These are phyloP conservation scores for Coronaproctus castanopsis DNA, from an alignment of 2,888 invertebrate species.

Conservation along the genomic window DNA sequence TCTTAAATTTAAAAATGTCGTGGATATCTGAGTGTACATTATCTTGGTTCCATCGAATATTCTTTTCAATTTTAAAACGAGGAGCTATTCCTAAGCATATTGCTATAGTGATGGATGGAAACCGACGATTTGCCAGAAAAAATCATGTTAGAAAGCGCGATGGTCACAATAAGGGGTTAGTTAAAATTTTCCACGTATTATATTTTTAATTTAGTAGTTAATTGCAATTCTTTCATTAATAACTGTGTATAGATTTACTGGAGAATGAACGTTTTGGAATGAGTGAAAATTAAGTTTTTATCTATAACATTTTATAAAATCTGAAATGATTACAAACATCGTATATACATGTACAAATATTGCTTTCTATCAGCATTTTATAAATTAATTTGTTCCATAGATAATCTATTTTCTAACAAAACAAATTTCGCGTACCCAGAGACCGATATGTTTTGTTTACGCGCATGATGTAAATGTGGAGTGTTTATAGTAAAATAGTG, in stretches of 20 bases:
- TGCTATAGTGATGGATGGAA: constrained; percentile 98
- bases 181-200: background rate
- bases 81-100: constrained; percentile 77
- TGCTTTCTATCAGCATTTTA: no score
- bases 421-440: no score
- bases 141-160: constrained; percentile 48
- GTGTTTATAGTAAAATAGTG: no score
- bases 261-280: no score
- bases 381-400: no score
- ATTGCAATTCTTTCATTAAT: background rate
- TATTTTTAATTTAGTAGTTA: background rate
- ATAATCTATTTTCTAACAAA: no score
- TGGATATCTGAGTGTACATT: constrained; percentile 61
- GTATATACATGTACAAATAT: no score
- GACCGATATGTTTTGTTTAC: no score
- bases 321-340: no score
- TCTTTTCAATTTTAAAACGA: constrained; percentile 49
- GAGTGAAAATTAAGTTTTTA: background rate
- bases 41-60: constrained; percentile 52
- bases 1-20: constrained; percentile 49
- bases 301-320: no score
- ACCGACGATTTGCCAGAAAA: constrained; percentile 75
- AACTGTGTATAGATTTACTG: no score
- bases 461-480: no score
- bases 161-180: constrained; percentile 52